phyloP scores from a whole-genome alignment of 2,113 vertebrate species.

The Maccullochella peelii region DNA sequence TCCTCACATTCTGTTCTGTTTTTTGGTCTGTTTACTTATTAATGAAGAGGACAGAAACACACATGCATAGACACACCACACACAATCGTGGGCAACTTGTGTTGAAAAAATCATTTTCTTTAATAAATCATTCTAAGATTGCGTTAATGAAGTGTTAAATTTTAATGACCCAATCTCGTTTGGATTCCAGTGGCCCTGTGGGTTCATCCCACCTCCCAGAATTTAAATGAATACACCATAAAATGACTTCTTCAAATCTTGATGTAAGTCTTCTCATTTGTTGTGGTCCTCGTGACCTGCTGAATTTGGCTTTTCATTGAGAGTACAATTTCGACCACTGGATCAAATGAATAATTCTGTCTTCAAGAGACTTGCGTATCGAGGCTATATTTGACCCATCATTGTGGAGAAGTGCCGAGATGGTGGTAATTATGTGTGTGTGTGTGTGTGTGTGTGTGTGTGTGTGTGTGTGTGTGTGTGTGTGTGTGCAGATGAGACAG shows the following conservation, averaged over 20 bases:
- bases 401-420: conserved; percentile 10
- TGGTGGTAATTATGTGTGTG: not conserved
- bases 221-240: conserved; percentile 58
- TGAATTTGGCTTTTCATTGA: conserved; percentile 22
- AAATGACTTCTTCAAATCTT: conserved; percentile 39
- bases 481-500: not conserved
- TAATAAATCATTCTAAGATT: conserved; percentile 63
- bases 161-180: conserved; percentile 68
- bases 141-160: conserved; percentile 70
- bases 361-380: conserved; percentile 10
- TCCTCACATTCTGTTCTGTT: conserved; percentile 10
- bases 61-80: conserved; percentile 8
- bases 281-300: conserved; percentile 20
- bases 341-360: conserved; percentile 38
- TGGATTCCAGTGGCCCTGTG: conserved; percentile 47
- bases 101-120: conserved; percentile 60
- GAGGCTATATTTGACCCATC: conserved; percentile 22
- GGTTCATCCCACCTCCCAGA: conserved; percentile 40
- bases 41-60: conserved; percentile 16
- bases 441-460: not conserved
- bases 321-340: conserved; percentile 16
- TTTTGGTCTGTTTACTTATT: conserved; percentile 42
- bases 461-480: not conserved
- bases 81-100: conserved; percentile 39
- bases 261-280: conserved; percentile 17